Evolutionary conservation across 2,797 vertebrate genomes (phyloP).

Genomic region (Poecilia gillii): DNA sequence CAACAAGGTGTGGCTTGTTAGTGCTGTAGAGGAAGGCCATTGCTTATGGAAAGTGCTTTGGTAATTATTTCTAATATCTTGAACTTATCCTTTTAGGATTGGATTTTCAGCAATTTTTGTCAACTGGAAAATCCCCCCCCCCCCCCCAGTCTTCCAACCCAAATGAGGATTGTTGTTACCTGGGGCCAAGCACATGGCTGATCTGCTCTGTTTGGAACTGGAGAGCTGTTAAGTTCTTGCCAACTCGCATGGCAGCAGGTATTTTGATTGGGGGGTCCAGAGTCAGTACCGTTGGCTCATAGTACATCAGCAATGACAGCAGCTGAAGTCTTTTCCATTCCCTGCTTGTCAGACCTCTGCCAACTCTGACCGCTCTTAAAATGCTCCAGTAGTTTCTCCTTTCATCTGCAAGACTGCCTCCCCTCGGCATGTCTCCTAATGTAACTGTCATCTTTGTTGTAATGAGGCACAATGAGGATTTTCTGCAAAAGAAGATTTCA

Average conservation of each 20-base stretch:
- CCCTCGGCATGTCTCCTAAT: constrained; percentile 34
- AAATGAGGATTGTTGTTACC: constrained; percentile 38
- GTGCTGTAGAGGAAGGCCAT: background rate
- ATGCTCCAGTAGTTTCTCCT: constrained; percentile 42
- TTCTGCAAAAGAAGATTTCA: constrained; percentile 43
- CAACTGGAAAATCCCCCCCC: background rate
- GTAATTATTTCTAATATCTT: background rate
- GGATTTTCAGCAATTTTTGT: constrained; percentile 11
- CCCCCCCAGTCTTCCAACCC: background rate
- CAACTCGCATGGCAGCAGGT: constrained; percentile 47
- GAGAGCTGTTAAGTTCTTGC: constrained; percentile 34
- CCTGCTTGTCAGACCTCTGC: constrained; percentile 31
- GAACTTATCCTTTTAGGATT: too few species aligned
- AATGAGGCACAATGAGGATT: constrained; percentile 70
- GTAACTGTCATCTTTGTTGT: constrained; percentile 56
- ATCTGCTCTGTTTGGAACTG: constrained; percentile 41
- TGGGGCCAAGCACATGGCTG: constrained; percentile 48
- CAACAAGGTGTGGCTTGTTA: constrained; percentile 1
- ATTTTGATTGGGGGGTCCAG: constrained; percentile 54
- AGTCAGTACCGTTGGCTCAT: constrained; percentile 26
- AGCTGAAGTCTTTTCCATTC: constrained; percentile 42
- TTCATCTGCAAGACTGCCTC: constrained; percentile 54
- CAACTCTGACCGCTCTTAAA: constrained; percentile 30
- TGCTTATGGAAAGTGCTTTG: background rate
- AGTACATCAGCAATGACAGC: constrained; percentile 41